Evolutionary conservation across 37 sponge, comb jelly and placozoan species (phyloP).

Genomic region (Bolinopsis microptera): DNA sequence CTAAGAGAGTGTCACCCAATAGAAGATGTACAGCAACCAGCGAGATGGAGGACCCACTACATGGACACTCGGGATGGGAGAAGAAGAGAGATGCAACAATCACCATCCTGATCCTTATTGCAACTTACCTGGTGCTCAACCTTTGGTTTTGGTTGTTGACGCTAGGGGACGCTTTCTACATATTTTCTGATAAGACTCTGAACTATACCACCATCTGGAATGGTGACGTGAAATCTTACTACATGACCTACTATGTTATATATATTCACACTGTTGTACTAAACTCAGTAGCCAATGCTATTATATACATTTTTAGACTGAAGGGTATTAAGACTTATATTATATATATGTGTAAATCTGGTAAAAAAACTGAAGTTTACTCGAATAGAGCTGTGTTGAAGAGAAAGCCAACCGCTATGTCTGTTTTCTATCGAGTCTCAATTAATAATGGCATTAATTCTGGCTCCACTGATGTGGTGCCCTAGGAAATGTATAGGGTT

Average conservation of each 20-base stretch:
- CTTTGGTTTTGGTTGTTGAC: conserved; percentile 16
- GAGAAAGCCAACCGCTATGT: background rate
- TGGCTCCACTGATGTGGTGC: too few species aligned
- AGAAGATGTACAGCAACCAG: background rate
- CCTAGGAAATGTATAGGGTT: background rate
- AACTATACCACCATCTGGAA: conserved; percentile 22
- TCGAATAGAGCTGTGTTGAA: background rate
- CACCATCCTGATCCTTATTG: conserved; percentile 22
- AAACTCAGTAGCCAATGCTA: conserved; percentile 6
- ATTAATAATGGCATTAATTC: too few species aligned
- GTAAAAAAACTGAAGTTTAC: background rate
- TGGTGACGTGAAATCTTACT: background rate
- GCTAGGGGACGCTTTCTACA: background rate
- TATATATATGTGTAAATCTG: background rate
- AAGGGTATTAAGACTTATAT: background rate
- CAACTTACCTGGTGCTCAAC: conserved; percentile 11
- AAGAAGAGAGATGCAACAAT: conserved; percentile 24
- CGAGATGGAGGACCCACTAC: background rate
- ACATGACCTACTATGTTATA: conserved; percentile 44
- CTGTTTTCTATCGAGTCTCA: too few species aligned
- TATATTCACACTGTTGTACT: conserved; percentile 56
- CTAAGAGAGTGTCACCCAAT: background rate
- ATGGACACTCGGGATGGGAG: background rate
- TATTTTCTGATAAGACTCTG: background rate
- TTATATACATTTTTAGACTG: conserved; percentile 17